These are phyloP conservation scores for Brachionus sp. DNA, from an alignment of 1,140 invertebrate genomes.

Conservation along the genomic window DNA sequence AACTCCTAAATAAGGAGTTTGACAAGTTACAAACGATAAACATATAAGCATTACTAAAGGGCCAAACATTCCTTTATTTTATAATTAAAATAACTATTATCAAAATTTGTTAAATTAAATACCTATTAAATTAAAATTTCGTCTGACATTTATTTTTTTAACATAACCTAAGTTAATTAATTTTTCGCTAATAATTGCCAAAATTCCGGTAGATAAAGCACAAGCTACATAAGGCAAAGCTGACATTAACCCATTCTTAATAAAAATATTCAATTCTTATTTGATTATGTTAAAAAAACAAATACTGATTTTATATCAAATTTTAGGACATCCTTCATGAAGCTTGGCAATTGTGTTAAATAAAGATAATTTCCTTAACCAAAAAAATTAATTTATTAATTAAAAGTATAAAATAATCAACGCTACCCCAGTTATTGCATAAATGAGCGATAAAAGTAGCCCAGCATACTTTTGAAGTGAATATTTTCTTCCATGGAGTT, in stretches of 20 bases:
- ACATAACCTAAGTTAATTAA: not conserved
- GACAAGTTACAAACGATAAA: conserved; percentile 1
- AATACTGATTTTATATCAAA: conserved; percentile 56
- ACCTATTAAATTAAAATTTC: conserved; percentile 27
- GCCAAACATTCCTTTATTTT: not conserved
- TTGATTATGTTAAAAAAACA: not conserved
- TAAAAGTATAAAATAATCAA: not conserved
- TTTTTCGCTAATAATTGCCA: not conserved
- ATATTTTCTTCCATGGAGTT: conserved; percentile 68
- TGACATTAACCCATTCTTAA: conserved; percentile 23
- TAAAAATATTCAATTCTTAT: not conserved
- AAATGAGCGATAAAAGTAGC: conserved; percentile 86
- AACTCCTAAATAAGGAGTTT: not conserved
- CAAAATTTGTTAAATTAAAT: not conserved
- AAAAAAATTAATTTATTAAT: not conserved
- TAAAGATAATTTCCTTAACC: conserved; percentile 75
- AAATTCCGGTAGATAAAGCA: not conserved
- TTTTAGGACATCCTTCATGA: conserved; percentile 58
- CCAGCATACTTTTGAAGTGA: conserved; percentile 80
- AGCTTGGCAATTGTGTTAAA: conserved; percentile 58
- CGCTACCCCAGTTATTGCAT: conserved; percentile 80
- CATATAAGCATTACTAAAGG: not conserved
- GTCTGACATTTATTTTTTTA: not conserved
- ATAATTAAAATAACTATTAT: not conserved
- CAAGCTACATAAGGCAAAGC: conserved; percentile 33